These are phyloP conservation scores for Orcinus orca DNA, from an alignment of 2,113 vertebrate genomes.

Conservation along the genomic window DNA sequence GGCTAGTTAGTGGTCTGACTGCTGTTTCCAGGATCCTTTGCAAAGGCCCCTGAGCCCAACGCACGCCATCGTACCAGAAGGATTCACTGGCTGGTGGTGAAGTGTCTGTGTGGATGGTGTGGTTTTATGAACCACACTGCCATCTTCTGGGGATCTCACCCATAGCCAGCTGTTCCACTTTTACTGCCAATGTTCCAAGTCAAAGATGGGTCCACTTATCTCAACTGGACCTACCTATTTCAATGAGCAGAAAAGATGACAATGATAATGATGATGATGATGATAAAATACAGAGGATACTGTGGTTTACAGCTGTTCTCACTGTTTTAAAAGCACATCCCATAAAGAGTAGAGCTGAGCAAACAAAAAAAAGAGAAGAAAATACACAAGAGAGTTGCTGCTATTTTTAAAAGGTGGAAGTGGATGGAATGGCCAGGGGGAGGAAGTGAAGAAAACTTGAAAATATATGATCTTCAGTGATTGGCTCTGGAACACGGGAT, in stretches of 20 bases:
- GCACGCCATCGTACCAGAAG: not conserved
- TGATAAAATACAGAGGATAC: not conserved
- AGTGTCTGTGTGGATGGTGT: rapidly evolving
- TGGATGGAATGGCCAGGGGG: not conserved
- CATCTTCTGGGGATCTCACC: conserved; percentile 60
- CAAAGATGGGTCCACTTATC: not conserved
- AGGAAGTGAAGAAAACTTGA: not conserved
- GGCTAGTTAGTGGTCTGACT: not conserved
- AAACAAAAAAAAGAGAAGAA: not conserved
- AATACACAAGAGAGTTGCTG: not conserved
- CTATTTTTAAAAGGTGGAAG: not conserved
- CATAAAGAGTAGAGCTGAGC: not conserved
- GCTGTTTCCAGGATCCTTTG: not conserved
- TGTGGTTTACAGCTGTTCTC: not conserved
- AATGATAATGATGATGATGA: not conserved
- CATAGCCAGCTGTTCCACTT: not conserved
- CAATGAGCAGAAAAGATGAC: not conserved
- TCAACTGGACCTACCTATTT: not conserved
- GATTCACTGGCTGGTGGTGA: not conserved
- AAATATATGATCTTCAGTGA: not conserved
- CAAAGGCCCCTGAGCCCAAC: rapidly evolving
- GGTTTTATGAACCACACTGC: conserved; percentile 64
- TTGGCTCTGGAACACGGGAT: not conserved
- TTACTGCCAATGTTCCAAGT: not conserved
- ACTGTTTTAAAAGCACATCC: not conserved